phyloP scores from a whole-genome alignment of 2,888 invertebrate genomes.

The Luffia ferchaultella region DNA sequence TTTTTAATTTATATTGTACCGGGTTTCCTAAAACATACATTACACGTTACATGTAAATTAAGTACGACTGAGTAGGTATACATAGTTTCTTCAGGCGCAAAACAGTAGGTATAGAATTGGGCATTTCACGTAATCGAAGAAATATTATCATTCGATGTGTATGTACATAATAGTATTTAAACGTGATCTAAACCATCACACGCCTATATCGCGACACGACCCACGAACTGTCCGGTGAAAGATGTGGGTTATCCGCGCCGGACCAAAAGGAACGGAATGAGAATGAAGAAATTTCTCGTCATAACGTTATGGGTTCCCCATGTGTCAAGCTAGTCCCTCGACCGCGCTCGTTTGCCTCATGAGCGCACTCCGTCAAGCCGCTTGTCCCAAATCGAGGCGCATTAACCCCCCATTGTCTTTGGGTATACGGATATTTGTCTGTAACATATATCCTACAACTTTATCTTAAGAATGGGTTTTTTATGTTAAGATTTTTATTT shows the following conservation, averaged over 20 bases:
- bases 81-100: too few species aligned
- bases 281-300: slow-evolving; percentile 42
- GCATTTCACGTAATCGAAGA: too few species aligned
- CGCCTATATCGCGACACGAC: slow-evolving; percentile 1
- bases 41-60: too few species aligned
- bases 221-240: slow-evolving; percentile 21
- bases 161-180: too few species aligned
- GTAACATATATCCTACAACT: slow-evolving; percentile 15
- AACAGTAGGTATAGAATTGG: too few species aligned
- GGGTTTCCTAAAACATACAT: too few species aligned
- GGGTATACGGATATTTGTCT: slow-evolving; percentile 10
- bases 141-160: too few species aligned
- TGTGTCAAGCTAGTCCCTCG: slow-evolving; percentile 30
- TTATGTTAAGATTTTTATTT: slow-evolving; percentile 3
- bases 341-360: slow-evolving; percentile 23
- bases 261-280: slow-evolving; percentile 36
- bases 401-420: slow-evolving; percentile 31
- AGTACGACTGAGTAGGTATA: too few species aligned
- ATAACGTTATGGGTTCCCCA: slow-evolving; percentile 38
- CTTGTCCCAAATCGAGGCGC: slow-evolving; percentile 32
- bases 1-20: too few species aligned
- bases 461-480: slow-evolving; percentile 11
- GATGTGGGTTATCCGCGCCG: slow-evolving; percentile 32
- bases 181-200: neutral
- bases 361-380: slow-evolving; percentile 10